These are phyloP conservation scores for Trissolcus brochymenae DNA, from an alignment of 2,888 invertebrate genomes.

Conservation along the genomic window DNA sequence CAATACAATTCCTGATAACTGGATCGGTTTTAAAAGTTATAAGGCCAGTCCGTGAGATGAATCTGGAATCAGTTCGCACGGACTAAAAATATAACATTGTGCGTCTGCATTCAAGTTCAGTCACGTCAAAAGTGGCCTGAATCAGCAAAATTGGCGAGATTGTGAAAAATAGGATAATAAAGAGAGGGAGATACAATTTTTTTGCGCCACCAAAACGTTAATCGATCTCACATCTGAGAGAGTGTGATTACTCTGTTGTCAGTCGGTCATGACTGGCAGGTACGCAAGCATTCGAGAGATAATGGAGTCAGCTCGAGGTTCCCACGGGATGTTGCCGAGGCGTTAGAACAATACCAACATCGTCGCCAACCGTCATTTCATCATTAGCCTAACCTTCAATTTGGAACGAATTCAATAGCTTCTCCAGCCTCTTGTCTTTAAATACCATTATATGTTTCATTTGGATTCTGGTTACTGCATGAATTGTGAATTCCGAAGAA, in stretches of 20 bases:
- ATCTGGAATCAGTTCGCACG: constrained; percentile 19
- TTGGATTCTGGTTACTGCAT: constrained; percentile 70
- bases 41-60: not conserved
- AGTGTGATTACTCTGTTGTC: constrained; percentile 57
- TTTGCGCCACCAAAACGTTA: constrained; percentile 44
- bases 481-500: constrained; percentile 73
- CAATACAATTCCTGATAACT: no score
- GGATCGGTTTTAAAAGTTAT: constrained; percentile 6
- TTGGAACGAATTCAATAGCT: constrained; percentile 63
- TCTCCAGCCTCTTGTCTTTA: constrained; percentile 65
- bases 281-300: constrained; percentile 54
- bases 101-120: constrained; percentile 13
- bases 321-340: constrained; percentile 65
- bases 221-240: constrained; percentile 49
- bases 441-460: constrained; percentile 74
- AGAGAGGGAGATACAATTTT: constrained; percentile 35
- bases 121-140: constrained; percentile 31
- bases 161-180: constrained; percentile 50
- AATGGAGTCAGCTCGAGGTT: constrained; percentile 64
- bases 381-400: constrained; percentile 72
- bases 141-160: constrained; percentile 45
- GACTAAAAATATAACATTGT: constrained; percentile 26
- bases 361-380: constrained; percentile 69
- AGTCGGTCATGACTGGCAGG: constrained; percentile 64
- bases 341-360: constrained; percentile 68